Evolutionary conservation across 2,113 vertebrate species (phyloP).

Genomic region (Phocoena sinus): DNA sequence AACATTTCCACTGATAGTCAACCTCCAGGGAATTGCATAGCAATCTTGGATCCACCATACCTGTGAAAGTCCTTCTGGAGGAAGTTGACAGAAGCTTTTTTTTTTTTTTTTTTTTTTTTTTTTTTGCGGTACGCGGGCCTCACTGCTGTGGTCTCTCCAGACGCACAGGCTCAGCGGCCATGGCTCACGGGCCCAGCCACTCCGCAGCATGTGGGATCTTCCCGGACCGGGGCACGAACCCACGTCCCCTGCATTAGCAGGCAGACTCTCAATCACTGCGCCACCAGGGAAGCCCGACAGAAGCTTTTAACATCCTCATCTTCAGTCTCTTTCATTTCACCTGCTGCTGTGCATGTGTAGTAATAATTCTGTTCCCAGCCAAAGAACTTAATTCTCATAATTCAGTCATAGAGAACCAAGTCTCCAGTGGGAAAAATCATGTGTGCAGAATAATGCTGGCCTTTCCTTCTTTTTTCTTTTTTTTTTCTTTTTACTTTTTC

Average conservation of each 20-base stretch:
- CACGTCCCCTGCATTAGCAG: too few species aligned
- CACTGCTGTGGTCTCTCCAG: too few species aligned
- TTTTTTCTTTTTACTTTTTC: neutral
- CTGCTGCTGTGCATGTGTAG: neutral
- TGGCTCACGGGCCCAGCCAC: too few species aligned
- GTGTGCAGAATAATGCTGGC: neutral
- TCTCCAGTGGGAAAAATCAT: neutral
- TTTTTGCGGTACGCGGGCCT: too few species aligned
- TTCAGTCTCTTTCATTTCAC: neutral
- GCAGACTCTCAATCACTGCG: too few species aligned
- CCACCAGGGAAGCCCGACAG: too few species aligned
- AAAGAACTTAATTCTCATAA: neutral
- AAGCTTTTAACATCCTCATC: neutral
- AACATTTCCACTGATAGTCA: neutral
- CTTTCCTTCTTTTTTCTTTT: neutral
- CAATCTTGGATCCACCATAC: neutral
- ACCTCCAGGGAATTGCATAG: neutral
- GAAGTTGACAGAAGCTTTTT: neutral
- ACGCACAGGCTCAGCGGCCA: too few species aligned
- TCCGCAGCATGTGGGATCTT: too few species aligned
- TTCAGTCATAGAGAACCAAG: neutral
- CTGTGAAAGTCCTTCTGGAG: neutral
- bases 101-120: too few species aligned
- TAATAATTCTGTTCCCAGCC: neutral
- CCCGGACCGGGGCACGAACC: too few species aligned